Evolutionary conservation across 2,888 invertebrate genomes (phyloP), one percentile per base, ranked within the genome.

Genomic region (Plusia festucae): DNA sequence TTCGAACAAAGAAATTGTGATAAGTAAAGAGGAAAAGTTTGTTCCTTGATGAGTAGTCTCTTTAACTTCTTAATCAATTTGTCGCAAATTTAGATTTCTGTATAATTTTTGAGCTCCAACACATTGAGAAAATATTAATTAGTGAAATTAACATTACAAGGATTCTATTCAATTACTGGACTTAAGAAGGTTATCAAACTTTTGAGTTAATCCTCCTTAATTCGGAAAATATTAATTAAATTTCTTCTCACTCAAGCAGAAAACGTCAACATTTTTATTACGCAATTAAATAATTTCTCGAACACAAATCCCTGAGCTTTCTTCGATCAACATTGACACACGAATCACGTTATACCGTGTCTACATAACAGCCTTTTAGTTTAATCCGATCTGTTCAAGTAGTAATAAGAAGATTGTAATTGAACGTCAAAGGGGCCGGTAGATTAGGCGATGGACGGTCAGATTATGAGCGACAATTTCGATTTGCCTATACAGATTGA

Each of bases 331-430:
- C 76, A 82, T 82, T 84, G 85, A 86, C 85, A 82, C 78, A 71
- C 72, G 65, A 78, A 83, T 85, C 85, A 84, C 82, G 83, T 87
- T 85, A 88, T 85, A 80, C 87, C 87, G 88, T 89, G 90, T 92
- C 88, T 88, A 90, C 90, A 90, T 92, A 90, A 92, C 90, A 87
- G 85, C 89, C 90, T 93, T 90, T 93, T 92, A 91, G 87, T 81
- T 81, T 93, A 93, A 93, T 91, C 93, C 90, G 86, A 87, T 89
- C 73, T 83, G 82, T 82, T 83, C 85, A 81, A 82, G 82, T 83
- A 78, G 82, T 85, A 89, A 89, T 92, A 92, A 93, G 91, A 90
- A 90, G 88, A 88, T 90, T 88, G 91, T 93, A 91, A 93, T 91
- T 92, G 90, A 86, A 87, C 85, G 86, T 91, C 92, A 93, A 92